phyloP scores from a whole-genome alignment of 1,140 invertebrate genomes.

The Pentalonia nigronervosa region DNA sequence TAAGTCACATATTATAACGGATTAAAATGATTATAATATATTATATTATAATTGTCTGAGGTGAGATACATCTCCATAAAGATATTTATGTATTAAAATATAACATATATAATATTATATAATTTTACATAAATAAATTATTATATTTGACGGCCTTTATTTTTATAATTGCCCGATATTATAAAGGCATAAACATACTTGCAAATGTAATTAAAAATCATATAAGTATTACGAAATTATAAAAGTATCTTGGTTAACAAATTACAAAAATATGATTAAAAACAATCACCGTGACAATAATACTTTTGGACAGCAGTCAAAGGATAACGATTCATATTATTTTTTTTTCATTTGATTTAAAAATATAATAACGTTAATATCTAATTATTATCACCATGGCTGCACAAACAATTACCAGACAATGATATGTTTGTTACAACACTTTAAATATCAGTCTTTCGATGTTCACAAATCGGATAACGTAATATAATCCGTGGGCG shows the following conservation, averaged over 20 bases:
- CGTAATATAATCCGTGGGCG: constrained; percentile 49
- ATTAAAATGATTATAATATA: not conserved
- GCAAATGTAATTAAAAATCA: constrained; percentile 34
- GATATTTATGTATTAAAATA: constrained; percentile 26
- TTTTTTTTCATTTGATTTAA: constrained; percentile 50
- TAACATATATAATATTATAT: not conserved
- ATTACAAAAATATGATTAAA: constrained; percentile 56
- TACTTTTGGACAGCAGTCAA: constrained; percentile 56
- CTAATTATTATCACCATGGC: constrained; percentile 56
- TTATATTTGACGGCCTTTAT: constrained; percentile 29
- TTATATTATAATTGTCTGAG: not conserved
- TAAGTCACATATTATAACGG: not conserved
- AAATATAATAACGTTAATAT: constrained; percentile 56
- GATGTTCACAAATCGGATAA: constrained; percentile 56
- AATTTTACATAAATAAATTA: not conserved
- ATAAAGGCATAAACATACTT: not conserved
- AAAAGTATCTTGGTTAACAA: constrained; percentile 36
- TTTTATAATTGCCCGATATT: constrained; percentile 16
- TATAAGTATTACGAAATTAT: constrained; percentile 46
- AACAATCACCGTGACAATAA: constrained; percentile 52
- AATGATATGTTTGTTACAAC: constrained; percentile 48
- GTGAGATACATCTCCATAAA: not conserved
- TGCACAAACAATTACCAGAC: constrained; percentile 52
- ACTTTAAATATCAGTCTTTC: constrained; percentile 58
- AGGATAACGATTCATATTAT: constrained; percentile 53